Conservation (phyloP, 2,888 invertebrate species). For the Polietes domitor region DNA sequence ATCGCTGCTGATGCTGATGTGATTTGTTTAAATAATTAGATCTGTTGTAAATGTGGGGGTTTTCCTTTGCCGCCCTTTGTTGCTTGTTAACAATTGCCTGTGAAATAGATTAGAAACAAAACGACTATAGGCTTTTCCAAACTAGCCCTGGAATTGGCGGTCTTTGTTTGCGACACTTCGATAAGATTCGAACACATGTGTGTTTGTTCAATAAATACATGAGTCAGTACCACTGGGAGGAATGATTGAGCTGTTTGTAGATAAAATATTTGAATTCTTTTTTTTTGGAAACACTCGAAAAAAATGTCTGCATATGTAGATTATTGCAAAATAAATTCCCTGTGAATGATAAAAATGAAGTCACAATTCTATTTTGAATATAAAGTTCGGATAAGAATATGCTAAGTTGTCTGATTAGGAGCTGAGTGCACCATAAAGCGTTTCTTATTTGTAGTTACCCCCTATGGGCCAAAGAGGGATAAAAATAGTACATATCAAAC, state of each 20-base stretch:
- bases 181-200: not conserved
- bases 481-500: too few species aligned
- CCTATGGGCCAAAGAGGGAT: too few species aligned
- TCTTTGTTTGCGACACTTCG: too few species aligned
- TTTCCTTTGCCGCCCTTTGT: not conserved
- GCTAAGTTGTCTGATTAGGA: too few species aligned
- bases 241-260: not conserved
- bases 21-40: constrained; percentile 36
- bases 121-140: not conserved
- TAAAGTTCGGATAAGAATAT: too few species aligned
- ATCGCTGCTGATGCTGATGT: not conserved
- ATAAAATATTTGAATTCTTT: not conserved
- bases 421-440: too few species aligned
- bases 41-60: not conserved
- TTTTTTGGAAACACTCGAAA: not conserved
- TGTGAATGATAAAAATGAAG: too few species aligned
- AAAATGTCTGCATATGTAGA: not conserved
- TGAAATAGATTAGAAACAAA: not conserved
- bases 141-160: not conserved
- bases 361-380: too few species aligned
- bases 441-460: too few species aligned
- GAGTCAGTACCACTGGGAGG: not conserved
- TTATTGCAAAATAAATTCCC: too few species aligned
- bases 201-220: not conserved
- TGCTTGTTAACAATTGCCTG: not conserved